Evolutionary conservation across 2,113 vertebrate genomes (phyloP), one percentile per base, ranked within the genome.

Genomic region (Hiodon tergisus): DNA sequence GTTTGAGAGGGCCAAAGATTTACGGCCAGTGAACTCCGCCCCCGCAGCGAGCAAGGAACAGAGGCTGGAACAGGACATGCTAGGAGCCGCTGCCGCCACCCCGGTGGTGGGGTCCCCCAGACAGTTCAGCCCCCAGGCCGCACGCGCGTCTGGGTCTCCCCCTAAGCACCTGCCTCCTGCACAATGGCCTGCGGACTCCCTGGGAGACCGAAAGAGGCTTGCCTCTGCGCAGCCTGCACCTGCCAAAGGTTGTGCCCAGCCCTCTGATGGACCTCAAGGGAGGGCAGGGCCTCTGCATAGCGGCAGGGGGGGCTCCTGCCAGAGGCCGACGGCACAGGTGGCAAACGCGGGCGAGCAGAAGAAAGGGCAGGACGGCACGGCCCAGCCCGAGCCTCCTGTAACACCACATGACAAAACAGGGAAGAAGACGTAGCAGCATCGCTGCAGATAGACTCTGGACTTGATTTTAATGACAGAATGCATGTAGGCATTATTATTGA

Each of bases 351-450:
- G 52, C 66, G 78, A 84, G 55, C 88, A 88, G 70, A 82, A 76
- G 59, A 87, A 84, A 84, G 81, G 77, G 80, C 83, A 85, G 75
- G 89, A 91, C 71, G 84, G 87, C 61, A 84, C 82, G 71, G 60
- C 83, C 50, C 83, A 14, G 57, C 61, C 74, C 47, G 67, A 63
- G 58, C 52, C 85, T 10, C 31, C 78, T 48, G 72, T 79, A 71
- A 68, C 75, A 0, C 85, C 88, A 78, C 92, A 87, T 31, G 90
- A 88, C 77, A 91, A 90, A 90, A 82, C 84, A 82, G 78, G 80
- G 75, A 93, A 88, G 87, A 93, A 92, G 87, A 94, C 93, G 89
- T 95, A 96, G 90, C 92, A 90, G 82, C 66, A 10, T 65, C 84
- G 76, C 83, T 67, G n/a, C 84, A 76, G 67, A 76, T 70, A 46